phyloP scores from a whole-genome alignment of 1,140 invertebrate genomes.

The Ptiloglossa arizonensis region DNA sequence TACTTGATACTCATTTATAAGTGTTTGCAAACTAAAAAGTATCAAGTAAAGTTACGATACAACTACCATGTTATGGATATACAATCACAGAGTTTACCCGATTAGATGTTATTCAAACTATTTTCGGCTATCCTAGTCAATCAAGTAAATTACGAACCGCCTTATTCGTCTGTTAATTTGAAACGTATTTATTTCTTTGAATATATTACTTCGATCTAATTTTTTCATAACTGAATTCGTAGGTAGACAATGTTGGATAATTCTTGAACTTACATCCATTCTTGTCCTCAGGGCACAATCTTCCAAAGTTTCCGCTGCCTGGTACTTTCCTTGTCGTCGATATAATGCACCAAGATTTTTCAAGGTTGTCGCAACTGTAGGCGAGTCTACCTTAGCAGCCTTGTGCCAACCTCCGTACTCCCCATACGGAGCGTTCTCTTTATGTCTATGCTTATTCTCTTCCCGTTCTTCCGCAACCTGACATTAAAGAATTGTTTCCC shows the following conservation, averaged over 20 bases:
- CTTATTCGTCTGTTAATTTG: too few relatives aligned
- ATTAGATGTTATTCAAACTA: too few relatives aligned
- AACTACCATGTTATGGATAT: too few relatives aligned
- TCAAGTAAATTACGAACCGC: too few relatives aligned
- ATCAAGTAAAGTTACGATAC: too few relatives aligned
- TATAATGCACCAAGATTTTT: constrained; percentile 99
- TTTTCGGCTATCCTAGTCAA: too few relatives aligned
- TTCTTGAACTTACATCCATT: constrained; percentile 88
- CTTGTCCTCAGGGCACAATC: constrained; percentile 97
- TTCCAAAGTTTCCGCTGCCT: constrained; percentile 98
- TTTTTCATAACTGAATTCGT: neutral
- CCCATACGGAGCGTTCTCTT: constrained; percentile 94
- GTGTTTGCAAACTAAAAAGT: too few relatives aligned
- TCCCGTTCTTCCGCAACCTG: constrained; percentile 97
- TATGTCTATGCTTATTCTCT: constrained; percentile 95
- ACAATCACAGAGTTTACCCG: too few relatives aligned
- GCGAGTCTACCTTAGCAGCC: constrained; percentile 98
- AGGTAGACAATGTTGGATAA: neutral
- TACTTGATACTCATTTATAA: too few relatives aligned
- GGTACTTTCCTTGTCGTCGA: constrained; percentile 98
- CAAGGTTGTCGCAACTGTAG: constrained; percentile 97
- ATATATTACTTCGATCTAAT: neutral
- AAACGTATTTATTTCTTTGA: neutral
- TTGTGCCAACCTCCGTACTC: constrained; percentile 99
- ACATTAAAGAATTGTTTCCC: neutral